These are phyloP conservation scores for Pachliopta kotzebuea DNA, from an alignment of 2,888 invertebrate species.

Conservation along the genomic window DNA sequence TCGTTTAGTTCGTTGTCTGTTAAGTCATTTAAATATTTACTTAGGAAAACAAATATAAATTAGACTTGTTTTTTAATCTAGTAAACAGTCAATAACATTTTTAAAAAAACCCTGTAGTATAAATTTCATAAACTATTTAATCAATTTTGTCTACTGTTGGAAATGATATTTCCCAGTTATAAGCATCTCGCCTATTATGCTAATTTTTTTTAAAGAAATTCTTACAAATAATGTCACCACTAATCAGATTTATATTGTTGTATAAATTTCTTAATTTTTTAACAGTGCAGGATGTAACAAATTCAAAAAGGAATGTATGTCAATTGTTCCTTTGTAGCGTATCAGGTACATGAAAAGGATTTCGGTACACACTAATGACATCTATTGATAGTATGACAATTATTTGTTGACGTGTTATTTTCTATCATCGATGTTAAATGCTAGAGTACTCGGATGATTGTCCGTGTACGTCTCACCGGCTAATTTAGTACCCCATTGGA, in stretches of 20 bases:
- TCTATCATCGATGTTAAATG: constrained; percentile 50
- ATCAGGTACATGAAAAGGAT: background rate
- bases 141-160: background rate
- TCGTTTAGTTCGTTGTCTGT: too few relatives aligned
- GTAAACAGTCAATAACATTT: too few relatives aligned
- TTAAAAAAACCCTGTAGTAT: too few relatives aligned
- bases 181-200: background rate
- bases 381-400: constrained; percentile 48
- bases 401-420: constrained; percentile 42
- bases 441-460: constrained; percentile 59
- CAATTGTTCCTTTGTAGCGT: background rate
- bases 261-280: background rate
- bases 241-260: background rate
- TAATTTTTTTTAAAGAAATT: background rate
- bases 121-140: too few relatives aligned
- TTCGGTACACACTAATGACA: constrained; percentile 34
- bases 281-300: background rate
- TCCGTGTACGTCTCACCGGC: constrained; percentile 60
- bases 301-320: background rate
- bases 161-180: background rate
- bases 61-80: too few relatives aligned
- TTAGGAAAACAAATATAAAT: too few relatives aligned
- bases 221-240: background rate
- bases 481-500: constrained; percentile 61
- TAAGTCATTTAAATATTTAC: too few relatives aligned